Conservation (phyloP, 2,797 vertebrate genomes). For the Aplochiton taeniatus region DNA sequence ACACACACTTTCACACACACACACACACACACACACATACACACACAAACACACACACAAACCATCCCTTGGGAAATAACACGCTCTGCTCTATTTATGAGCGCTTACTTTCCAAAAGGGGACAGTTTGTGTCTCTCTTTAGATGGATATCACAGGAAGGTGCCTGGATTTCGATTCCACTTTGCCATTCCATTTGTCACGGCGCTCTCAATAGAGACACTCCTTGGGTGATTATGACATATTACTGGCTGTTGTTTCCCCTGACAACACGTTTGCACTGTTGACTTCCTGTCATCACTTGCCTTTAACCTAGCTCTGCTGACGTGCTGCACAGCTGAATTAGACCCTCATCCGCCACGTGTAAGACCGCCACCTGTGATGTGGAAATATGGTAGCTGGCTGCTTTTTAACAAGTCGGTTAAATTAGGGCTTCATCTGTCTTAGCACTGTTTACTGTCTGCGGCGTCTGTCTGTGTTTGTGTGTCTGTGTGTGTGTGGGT, state of each 20-base stretch:
- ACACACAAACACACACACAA: constrained; percentile 17
- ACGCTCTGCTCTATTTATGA: constrained; percentile 36
- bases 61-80: constrained; percentile 48
- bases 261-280: too few species aligned
- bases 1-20: constrained; percentile 3
- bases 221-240: constrained; percentile 23
- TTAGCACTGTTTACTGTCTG: constrained; percentile 47
- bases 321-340: too few species aligned
- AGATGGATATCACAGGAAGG: constrained; percentile 36
- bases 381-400: constrained; percentile 12
- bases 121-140: constrained; percentile 48
- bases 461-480: background rate
- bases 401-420: constrained; percentile 31
- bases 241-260: too few species aligned
- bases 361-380: constrained; percentile 15
- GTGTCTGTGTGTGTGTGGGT: too few species aligned
- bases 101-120: constrained; percentile 51
- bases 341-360: too few species aligned
- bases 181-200: background rate
- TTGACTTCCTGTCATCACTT: too few species aligned
- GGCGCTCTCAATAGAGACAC: background rate
- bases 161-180: constrained; percentile 38
- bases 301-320: too few species aligned
- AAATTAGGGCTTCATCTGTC: constrained; percentile 25
- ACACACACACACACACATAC: constrained; percentile 11